Conservation (phyloP, 2,888 invertebrate genomes). For the Hybos culiciformis region DNA sequence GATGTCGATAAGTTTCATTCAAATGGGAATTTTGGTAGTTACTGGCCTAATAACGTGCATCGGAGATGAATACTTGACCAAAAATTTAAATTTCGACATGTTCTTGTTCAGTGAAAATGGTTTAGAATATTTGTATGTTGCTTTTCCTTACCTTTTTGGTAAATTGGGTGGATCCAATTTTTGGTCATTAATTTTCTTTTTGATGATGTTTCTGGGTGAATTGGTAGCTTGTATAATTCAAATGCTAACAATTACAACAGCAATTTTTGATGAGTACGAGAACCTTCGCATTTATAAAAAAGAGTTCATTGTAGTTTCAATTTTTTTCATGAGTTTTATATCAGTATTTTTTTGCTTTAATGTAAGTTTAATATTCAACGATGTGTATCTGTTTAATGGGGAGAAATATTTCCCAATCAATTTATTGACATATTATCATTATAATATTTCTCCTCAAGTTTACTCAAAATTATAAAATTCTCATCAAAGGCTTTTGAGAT, state of each 20-base stretch:
- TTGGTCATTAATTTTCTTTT: constrained; percentile 62
- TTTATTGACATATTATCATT: no score
- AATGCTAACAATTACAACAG: constrained; percentile 22
- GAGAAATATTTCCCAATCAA: no score
- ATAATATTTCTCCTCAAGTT: no score
- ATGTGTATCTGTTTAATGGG: no score
- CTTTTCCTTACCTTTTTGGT: not conserved
- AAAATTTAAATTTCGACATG: constrained; percentile 12
- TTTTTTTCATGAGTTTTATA: constrained; percentile 18
- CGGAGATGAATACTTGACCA: constrained; percentile 46
- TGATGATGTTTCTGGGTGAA: constrained; percentile 53
- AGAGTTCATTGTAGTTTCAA: constrained; percentile 19
- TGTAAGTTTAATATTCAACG: constrained; percentile 22
- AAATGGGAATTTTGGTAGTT: constrained; percentile 24
- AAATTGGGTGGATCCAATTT: constrained; percentile 44
- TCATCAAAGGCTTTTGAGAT: no score
- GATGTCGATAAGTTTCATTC: constrained; percentile 23
- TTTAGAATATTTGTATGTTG: not conserved
- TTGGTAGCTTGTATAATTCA: constrained; percentile 20
- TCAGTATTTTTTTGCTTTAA: constrained; percentile 13
- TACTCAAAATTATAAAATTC: no score
- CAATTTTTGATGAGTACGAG: constrained; percentile 29
- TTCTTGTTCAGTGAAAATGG: not conserved
- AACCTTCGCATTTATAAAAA: constrained; percentile 18
- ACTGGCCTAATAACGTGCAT: constrained; percentile 51